These are phyloP conservation scores for Xenentodon cancila DNA, from an alignment of 2,797 vertebrate species.

Conservation along the genomic window DNA sequence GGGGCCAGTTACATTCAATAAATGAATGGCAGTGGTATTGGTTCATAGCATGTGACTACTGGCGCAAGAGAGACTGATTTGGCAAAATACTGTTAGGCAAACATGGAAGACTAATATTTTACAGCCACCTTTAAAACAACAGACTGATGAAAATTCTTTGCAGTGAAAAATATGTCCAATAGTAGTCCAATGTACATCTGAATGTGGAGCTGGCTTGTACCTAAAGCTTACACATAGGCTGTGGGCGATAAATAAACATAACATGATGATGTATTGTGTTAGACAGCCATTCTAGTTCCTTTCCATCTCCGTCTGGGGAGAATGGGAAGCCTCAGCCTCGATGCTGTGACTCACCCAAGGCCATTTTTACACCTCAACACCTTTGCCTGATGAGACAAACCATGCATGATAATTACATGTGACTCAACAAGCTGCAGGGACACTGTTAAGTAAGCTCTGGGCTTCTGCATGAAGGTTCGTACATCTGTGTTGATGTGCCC, in stretches of 20 bases:
- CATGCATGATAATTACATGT: slow-evolving; percentile 74
- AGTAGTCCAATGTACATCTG: slow-evolving; percentile 44
- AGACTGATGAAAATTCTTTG: slow-evolving; percentile 28
- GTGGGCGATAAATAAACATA: slow-evolving; percentile 61
- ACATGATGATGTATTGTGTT: slow-evolving; percentile 67
- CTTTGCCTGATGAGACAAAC: slow-evolving; percentile 69
- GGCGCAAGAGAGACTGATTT: slow-evolving; percentile 37
- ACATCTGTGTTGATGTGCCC: slow-evolving; percentile 35
- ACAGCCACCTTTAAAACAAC: slow-evolving; percentile 36
- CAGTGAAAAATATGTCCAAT: slow-evolving; percentile 49
- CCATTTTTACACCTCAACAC: slow-evolving; percentile 76
- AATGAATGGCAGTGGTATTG: slow-evolving; percentile 37
- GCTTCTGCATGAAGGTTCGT: slow-evolving; percentile 31
- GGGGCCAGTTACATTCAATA: slow-evolving; percentile 48
- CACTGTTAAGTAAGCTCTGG: slow-evolving; percentile 45
- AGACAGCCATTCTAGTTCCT: slow-evolving; percentile 57
- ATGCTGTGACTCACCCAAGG: slow-evolving; percentile 67
- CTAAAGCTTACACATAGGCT: slow-evolving; percentile 25
- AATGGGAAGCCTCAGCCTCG: slow-evolving; percentile 53
- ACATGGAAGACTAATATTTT: slow-evolving; percentile 41
- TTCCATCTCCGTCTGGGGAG: slow-evolving; percentile 44
- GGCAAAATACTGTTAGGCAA: slow-evolving; percentile 55
- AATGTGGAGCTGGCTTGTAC: slow-evolving; percentile 40
- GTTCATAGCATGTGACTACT: slow-evolving; percentile 11
- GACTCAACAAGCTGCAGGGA: slow-evolving; percentile 67